These are phyloP conservation scores for Serranus cabrilla DNA, from an alignment of 2,797 vertebrate genomes.

Conservation along the genomic window DNA sequence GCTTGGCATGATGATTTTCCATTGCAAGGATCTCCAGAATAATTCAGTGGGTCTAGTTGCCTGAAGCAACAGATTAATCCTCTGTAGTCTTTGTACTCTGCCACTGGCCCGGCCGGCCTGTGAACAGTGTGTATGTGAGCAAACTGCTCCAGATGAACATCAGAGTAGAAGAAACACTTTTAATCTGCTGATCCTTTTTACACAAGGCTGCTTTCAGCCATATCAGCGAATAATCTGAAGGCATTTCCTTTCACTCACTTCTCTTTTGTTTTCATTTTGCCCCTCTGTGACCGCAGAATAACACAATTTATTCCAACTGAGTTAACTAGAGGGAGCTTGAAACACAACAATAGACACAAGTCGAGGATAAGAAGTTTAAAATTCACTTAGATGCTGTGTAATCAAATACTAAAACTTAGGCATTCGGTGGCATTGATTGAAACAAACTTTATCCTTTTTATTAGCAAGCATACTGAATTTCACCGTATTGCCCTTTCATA, in stretches of 20 bases:
- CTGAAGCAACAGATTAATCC: conserved; percentile 61
- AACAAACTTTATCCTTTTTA: conserved; percentile 11
- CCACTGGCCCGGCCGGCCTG: conserved; percentile 12
- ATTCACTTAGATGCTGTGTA: conserved; percentile 34
- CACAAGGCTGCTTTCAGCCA: conserved; percentile 43
- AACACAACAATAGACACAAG: conserved; percentile 28
- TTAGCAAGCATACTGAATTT: neutral
- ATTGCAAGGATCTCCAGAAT: conserved; percentile 46
- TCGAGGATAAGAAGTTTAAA: conserved; percentile 21
- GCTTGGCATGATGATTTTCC: conserved; percentile 49
- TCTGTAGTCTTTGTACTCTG: conserved; percentile 51
- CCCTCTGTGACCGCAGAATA: conserved; percentile 53
- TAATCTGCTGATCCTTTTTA: conserved; percentile 52
- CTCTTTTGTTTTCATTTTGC: conserved; percentile 32
- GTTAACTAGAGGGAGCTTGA: conserved; percentile 30
- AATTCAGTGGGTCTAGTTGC: conserved; percentile 53
- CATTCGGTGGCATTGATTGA: conserved; percentile 4
- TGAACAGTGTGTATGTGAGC: conserved; percentile 34
- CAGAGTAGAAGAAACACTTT: conserved; percentile 35
- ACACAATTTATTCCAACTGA: conserved; percentile 52
- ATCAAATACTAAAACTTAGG: conserved; percentile 34
- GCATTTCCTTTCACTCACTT: conserved; percentile 43
- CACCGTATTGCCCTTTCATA: neutral
- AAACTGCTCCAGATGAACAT: conserved; percentile 31
- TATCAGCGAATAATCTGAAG: conserved; percentile 47